Conservation (phyloP, 2,888 invertebrate genomes). For the Argyra leucocephala region DNA sequence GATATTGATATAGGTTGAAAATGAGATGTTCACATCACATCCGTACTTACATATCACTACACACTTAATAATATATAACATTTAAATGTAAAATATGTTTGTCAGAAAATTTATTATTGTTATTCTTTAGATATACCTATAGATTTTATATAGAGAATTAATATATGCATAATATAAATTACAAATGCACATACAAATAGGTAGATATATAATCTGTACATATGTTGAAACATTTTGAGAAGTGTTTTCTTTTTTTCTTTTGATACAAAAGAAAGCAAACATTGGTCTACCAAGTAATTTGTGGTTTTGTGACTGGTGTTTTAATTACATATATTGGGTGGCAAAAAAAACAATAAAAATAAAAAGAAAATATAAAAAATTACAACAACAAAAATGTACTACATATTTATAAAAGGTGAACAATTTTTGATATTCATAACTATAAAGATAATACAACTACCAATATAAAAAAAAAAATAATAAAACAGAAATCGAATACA, state of each 20-base stretch:
- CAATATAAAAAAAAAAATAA: not conserved
- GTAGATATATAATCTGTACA: too few relatives aligned
- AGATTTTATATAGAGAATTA: too few relatives aligned
- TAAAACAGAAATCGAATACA: not conserved
- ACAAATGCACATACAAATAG: too few relatives aligned
- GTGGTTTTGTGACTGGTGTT: slow-evolving; percentile 6
- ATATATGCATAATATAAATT: too few relatives aligned
- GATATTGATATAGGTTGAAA: slow-evolving; percentile 3
- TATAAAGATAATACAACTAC: not conserved
- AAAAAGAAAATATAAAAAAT: not conserved
- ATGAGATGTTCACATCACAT: not conserved
- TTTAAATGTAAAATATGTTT: too few relatives aligned
- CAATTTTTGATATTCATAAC: not conserved
- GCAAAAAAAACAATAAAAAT: too few relatives aligned
- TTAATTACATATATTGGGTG: not conserved
- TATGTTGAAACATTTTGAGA: too few relatives aligned
- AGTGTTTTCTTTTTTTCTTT: not conserved
- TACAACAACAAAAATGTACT: too few relatives aligned
- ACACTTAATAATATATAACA: too few relatives aligned
- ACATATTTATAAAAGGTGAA: not conserved
- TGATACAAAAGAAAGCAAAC: not conserved
- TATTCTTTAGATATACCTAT: too few relatives aligned
- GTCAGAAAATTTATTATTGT: too few relatives aligned
- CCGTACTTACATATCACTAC: too few relatives aligned
- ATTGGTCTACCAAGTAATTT: slow-evolving; percentile 4